phyloP scores from a whole-genome alignment of 1,140 invertebrate species.

The Lucilia sericata region DNA sequence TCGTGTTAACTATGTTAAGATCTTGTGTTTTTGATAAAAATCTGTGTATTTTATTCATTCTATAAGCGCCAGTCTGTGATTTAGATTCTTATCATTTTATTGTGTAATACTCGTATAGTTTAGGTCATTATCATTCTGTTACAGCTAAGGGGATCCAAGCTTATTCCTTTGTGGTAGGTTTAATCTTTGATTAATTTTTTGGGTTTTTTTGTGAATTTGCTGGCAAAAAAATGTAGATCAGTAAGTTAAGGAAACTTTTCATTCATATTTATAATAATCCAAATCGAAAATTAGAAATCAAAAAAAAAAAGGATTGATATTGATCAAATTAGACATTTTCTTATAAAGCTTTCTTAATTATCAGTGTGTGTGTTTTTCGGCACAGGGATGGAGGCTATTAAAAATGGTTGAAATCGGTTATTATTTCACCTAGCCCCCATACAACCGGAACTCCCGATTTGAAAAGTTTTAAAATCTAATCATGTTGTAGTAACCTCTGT shows the following conservation, averaged over 20 bases:
- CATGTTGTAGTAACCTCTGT: no score
- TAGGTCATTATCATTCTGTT: constrained; percentile 28
- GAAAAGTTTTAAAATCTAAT: no score
- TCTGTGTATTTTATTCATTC: constrained; percentile 14
- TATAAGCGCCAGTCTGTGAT: constrained; percentile 37
- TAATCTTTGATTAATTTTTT: not conserved
- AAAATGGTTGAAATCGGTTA: no score
- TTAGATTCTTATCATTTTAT: constrained; percentile 39
- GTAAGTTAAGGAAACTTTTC: not conserved
- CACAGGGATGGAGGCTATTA: no score
- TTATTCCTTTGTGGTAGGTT: not conserved
- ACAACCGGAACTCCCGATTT: no score
- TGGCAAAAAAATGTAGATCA: not conserved
- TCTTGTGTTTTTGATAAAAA: constrained; percentile 36
- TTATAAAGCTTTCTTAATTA: no score
- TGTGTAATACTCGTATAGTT: constrained; percentile 30
- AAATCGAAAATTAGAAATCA: no score
- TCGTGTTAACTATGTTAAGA: constrained; percentile 41
- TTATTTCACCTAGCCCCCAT: no score
- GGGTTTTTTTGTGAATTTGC: not conserved
- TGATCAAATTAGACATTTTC: no score
- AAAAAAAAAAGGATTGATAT: no score
- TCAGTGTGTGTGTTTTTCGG: no score
- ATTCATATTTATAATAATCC: not conserved
- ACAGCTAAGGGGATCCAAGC: no score